These are phyloP conservation scores for Myotis brandtii DNA, from an alignment of 2,113 vertebrate genomes.

Conservation along the genomic window DNA sequence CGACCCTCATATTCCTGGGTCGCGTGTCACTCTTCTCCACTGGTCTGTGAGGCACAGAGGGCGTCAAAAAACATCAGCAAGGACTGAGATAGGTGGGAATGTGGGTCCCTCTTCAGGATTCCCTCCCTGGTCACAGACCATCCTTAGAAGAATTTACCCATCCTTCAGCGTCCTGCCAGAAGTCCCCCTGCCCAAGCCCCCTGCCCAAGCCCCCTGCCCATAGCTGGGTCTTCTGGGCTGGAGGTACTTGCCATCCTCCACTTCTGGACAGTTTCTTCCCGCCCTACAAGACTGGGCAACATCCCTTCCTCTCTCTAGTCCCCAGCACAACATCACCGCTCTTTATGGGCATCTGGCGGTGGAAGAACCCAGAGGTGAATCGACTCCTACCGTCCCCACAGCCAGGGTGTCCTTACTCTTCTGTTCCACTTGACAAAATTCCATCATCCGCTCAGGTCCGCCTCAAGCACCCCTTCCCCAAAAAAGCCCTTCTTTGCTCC, in stretches of 20 bases:
- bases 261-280: background rate
- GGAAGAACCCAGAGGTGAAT: background rate
- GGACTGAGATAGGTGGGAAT: background rate
- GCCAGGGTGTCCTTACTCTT: background rate
- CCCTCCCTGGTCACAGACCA: background rate
- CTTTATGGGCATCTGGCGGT: background rate
- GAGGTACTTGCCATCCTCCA: background rate
- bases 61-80: background rate
- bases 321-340: background rate
- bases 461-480: background rate
- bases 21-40: rapidly evolving
- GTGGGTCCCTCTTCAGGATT: no score
- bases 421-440: background rate
- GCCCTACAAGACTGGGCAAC: background rate
- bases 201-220: no score
- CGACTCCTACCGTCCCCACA: background rate
- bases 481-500: background rate
- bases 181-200: background rate
- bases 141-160: background rate
- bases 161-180: background rate
- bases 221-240: background rate
- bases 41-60: background rate
- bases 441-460: background rate
- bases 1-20: background rate
- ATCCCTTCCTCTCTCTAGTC: background rate